Evolutionary conservation across 2,888 invertebrate genomes (phyloP).

Genomic region (Oscheius myriophilus): DNA sequence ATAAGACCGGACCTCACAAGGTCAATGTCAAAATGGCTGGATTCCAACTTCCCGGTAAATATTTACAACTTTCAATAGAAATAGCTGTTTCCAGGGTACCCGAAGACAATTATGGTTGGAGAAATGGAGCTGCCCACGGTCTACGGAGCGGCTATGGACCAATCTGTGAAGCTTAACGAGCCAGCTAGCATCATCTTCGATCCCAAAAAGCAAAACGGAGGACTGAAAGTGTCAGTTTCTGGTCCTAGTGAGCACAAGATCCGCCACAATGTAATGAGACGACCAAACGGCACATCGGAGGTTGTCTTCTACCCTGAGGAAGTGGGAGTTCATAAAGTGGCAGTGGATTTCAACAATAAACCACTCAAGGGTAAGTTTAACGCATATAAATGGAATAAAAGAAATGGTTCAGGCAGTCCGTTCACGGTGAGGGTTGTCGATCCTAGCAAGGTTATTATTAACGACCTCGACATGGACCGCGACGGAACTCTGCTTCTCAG

Average conservation of each 20-base stretch:
- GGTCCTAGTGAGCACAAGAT: slow-evolving; percentile 52
- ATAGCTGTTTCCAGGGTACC: slow-evolving; percentile 43
- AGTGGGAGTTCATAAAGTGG: slow-evolving; percentile 60
- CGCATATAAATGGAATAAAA: neutral
- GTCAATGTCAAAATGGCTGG: slow-evolving; percentile 65
- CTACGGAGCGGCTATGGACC: slow-evolving; percentile 74
- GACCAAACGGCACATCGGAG: slow-evolving; percentile 59
- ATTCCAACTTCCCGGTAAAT: slow-evolving; percentile 65
- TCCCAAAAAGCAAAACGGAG: slow-evolving; percentile 70
- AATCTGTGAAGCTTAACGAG: slow-evolving; percentile 71
- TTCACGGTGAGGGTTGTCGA: slow-evolving; percentile 66
- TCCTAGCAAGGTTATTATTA: slow-evolving; percentile 62
- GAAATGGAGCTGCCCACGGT: slow-evolving; percentile 63
- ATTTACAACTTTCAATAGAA: neutral
- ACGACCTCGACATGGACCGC: slow-evolving; percentile 56
- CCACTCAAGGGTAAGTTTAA: slow-evolving; percentile 76
- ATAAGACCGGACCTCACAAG: slow-evolving; percentile 64
- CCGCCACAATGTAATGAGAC: slow-evolving; percentile 62
- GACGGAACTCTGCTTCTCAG: slow-evolving; percentile 63
- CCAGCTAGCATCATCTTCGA: slow-evolving; percentile 74
- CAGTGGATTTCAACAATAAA: slow-evolving; percentile 72
- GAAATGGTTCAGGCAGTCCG: slow-evolving; percentile 56
- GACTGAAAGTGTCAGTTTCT: slow-evolving; percentile 64
- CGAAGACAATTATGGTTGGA: slow-evolving; percentile 60
- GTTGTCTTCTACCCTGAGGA: slow-evolving; percentile 66